Evolutionary conservation across 2,113 vertebrate genomes (phyloP).

Genomic region (Psittacus erithacus): DNA sequence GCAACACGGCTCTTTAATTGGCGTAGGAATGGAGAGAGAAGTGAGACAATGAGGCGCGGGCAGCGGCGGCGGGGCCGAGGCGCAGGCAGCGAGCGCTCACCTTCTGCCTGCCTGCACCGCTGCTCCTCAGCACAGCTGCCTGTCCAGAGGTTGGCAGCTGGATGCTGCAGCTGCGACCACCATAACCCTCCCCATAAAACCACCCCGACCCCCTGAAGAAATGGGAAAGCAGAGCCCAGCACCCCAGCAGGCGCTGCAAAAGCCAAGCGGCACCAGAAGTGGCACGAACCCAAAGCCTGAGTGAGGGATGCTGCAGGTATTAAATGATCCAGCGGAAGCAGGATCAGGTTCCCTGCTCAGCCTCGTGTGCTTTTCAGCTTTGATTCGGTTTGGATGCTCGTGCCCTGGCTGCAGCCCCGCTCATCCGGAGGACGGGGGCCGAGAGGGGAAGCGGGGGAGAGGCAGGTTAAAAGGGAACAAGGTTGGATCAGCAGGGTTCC

Average conservation of each 20-base stretch:
- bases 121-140: neutral
- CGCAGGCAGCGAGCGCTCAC: neutral
- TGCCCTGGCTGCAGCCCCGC: slow-evolving; percentile 16
- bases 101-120: neutral
- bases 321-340: neutral
- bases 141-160: neutral
- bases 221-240: neutral
- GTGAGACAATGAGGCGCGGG: slow-evolving; percentile 66
- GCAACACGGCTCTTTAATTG: slow-evolving; percentile 61
- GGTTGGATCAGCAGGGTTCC: slow-evolving; percentile 52
- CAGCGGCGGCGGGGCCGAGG: neutral
- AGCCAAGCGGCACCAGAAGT: neutral
- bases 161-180: neutral
- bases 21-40: slow-evolving; percentile 45
- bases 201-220: neutral
- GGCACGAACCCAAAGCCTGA: neutral
- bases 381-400: neutral
- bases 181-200: neutral
- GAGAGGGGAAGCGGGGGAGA: neutral
- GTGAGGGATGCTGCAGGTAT: neutral
- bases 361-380: neutral
- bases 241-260: neutral
- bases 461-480: slow-evolving; percentile 55
- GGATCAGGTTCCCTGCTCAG: slow-evolving; percentile 1
- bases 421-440: neutral